Evolutionary conservation across 2,113 vertebrate genomes (phyloP).

Genomic region (Myotis lucifugus): DNA sequence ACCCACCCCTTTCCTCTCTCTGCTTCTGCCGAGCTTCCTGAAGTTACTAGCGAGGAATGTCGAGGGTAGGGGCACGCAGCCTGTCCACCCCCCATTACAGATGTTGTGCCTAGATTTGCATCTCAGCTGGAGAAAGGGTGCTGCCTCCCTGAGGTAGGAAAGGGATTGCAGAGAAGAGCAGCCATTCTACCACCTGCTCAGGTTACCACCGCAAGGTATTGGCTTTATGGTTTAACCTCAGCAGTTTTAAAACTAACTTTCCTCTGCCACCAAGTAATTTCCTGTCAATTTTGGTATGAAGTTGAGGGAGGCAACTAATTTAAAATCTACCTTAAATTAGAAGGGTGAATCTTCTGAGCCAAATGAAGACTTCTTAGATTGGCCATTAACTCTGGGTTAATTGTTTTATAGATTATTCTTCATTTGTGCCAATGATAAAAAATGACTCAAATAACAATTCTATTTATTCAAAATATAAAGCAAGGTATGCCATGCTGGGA

Average conservation of each 20-base stretch:
- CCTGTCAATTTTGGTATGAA: not conserved
- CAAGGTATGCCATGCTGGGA: not conserved
- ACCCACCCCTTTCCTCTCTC: not conserved
- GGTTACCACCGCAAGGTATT: not conserved
- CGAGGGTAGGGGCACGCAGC: not conserved
- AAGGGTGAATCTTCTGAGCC: not conserved
- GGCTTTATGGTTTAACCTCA: not conserved
- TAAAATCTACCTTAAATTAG: constrained; percentile 14
- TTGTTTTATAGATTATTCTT: not conserved
- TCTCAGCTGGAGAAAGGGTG: not conserved
- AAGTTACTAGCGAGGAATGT: not conserved
- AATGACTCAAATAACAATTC: not conserved
- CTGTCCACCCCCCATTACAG: not conserved
- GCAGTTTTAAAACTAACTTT: not conserved
- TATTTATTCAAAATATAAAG: not conserved
- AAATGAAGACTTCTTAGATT: not conserved
- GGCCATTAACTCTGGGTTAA: not conserved
- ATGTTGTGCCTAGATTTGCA: not conserved
- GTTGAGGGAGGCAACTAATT: not conserved
- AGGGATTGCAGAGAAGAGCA: not conserved
- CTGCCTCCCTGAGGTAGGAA: not conserved
- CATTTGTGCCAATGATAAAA: not conserved
- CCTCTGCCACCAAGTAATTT: not conserved
- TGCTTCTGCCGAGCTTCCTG: not conserved
- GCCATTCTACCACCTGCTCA: not conserved